phyloP scores from a whole-genome alignment of 2,797 vertebrate genomes.

The Acridotheres tristis region DNA sequence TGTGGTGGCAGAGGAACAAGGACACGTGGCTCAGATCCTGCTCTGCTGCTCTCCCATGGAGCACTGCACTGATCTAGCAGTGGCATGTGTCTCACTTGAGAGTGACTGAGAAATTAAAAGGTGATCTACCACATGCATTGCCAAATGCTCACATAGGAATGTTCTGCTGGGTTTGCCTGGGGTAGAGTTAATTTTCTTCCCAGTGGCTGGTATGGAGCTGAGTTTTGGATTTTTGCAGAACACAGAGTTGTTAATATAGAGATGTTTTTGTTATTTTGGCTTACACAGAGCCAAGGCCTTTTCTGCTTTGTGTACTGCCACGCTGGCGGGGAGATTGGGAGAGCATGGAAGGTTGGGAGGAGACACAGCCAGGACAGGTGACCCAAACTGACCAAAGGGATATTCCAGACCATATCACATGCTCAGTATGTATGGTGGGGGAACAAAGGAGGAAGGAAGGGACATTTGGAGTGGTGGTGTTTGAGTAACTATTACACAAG shows the following conservation, averaged over 20 bases:
- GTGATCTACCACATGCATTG: neutral
- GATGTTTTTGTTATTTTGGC: neutral
- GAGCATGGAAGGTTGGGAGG: neutral
- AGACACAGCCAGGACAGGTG: neutral
- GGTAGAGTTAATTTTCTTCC: neutral
- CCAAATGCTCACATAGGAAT: neutral
- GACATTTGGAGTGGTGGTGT: neutral
- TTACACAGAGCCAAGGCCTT: neutral
- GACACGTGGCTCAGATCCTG: neutral
- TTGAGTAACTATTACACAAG: neutral
- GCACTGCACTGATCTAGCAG: neutral
- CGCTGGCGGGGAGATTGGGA: accelerated
- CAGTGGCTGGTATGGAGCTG: neutral
- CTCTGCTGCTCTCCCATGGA: neutral
- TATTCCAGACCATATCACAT: neutral
- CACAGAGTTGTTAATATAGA: neutral
- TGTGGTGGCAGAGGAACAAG: neutral
- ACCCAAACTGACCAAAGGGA: neutral
- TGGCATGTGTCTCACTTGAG: neutral
- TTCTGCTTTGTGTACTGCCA: neutral
- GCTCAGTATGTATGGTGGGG: accelerated
- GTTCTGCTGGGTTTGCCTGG: neutral
- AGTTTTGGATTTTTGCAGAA: neutral
- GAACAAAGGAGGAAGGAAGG: neutral
- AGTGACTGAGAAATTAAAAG: neutral